These are phyloP conservation scores for Sorex maritimensis DNA, from an alignment of 2,797 vertebrate genomes.

Conservation along the genomic window DNA sequence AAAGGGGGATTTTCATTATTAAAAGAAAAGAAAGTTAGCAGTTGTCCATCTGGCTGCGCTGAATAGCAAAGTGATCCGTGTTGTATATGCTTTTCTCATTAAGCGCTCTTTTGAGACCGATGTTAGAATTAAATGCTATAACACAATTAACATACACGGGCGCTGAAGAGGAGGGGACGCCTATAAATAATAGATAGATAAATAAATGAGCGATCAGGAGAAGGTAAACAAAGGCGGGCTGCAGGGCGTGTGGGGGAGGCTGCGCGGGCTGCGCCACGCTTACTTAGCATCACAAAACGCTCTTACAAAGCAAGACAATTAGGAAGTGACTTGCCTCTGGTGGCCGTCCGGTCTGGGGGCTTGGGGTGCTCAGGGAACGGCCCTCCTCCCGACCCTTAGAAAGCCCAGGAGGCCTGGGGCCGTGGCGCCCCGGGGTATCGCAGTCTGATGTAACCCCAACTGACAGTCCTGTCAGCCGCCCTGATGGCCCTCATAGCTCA, in stretches of 20 bases:
- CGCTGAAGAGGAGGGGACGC: slow-evolving; percentile 90
- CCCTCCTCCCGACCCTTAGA: slow-evolving; percentile 70
- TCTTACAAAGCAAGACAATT: slow-evolving; percentile 91
- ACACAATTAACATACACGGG: slow-evolving; percentile 92
- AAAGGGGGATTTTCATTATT: slow-evolving; percentile 86
- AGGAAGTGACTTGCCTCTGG: slow-evolving; percentile 89
- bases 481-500: slow-evolving; percentile 89
- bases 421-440: slow-evolving; percentile 27
- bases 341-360: slow-evolving; percentile 84
- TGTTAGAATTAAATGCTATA: slow-evolving; percentile 92
- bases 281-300: slow-evolving; percentile 92
- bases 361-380: slow-evolving; percentile 79
- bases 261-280: slow-evolving; percentile 89
- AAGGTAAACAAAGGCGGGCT: slow-evolving; percentile 90
- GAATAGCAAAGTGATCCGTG: slow-evolving; percentile 90
- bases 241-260: slow-evolving; percentile 87
- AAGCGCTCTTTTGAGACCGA: slow-evolving; percentile 92
- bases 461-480: slow-evolving; percentile 91
- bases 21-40: slow-evolving; percentile 84
- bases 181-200: slow-evolving; percentile 91
- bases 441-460: slow-evolving; percentile 89
- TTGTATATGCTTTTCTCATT: slow-evolving; percentile 92
- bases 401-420: slow-evolving; percentile 77
- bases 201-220: slow-evolving; percentile 91
- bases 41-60: slow-evolving; percentile 91